A percentile compares a stretch with the other conserved stretches of the same genome.
Evolutionary conservation across 2,888 invertebrate species (phyloP).

Genomic region (Congeria kusceri): DNA sequence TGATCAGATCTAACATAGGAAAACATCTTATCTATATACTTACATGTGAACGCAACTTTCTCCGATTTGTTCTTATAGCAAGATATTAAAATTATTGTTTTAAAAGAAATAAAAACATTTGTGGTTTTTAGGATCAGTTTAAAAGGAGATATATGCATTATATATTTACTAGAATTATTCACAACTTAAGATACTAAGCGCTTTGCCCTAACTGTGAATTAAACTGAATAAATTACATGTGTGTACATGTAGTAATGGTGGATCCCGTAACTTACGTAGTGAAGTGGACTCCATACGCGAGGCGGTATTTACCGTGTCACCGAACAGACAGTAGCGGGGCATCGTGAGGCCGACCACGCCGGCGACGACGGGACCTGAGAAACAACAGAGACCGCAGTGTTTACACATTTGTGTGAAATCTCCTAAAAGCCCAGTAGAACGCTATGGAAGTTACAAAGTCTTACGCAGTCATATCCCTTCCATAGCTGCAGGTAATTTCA

Average conservation of each 20-base stretch:
- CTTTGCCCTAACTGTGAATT: too few relatives aligned
- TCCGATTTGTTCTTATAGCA: too few relatives aligned
- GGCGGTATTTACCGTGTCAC: slow-evolving; percentile 95
- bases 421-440: too few relatives aligned
- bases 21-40: too few relatives aligned
- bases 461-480: background rate
- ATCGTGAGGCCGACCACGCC: slow-evolving; percentile 96
- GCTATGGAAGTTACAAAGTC: background rate
- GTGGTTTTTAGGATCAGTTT: background rate
- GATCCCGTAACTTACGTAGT: slow-evolving; percentile 64
- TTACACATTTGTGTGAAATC: too few relatives aligned
- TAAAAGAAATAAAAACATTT: background rate
- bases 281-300: slow-evolving; percentile 81
- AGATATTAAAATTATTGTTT: too few relatives aligned
- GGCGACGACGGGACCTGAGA: slow-evolving; percentile 93
- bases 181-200: too few relatives aligned
- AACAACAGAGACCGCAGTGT: background rate
- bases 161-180: too few relatives aligned
- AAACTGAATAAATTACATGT: background rate
- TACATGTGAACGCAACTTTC: background rate
- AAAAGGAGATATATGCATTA: too few relatives aligned
- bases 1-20: too few relatives aligned
- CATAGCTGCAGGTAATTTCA: background rate
- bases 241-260: background rate
- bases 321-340: slow-evolving; percentile 96